Evolutionary conservation across 1,140 invertebrate genomes (phyloP).

Genomic region (Drosophila pseudoobscura): DNA sequence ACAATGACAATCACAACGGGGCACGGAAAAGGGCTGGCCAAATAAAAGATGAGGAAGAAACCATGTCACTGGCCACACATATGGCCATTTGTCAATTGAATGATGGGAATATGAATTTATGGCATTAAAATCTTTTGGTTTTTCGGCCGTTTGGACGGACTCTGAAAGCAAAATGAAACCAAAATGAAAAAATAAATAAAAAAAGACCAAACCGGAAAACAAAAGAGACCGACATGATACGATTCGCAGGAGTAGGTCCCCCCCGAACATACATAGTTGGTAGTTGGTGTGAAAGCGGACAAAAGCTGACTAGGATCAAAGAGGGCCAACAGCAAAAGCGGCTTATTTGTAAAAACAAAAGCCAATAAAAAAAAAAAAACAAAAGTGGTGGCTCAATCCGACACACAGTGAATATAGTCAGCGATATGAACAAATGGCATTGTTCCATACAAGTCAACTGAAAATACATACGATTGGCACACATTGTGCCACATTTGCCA

Average conservation of each 20-base stretch:
- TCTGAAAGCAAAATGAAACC: slow-evolving; percentile 32
- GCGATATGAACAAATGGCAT: slow-evolving; percentile 38
- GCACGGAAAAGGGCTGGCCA: background rate
- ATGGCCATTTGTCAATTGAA: slow-evolving; percentile 67
- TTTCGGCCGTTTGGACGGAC: slow-evolving; percentile 34
- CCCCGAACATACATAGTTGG: slow-evolving; percentile 1
- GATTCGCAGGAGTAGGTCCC: no score
- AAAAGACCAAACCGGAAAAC: slow-evolving; percentile 38
- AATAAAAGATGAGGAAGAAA: background rate
- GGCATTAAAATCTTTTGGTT: slow-evolving; percentile 66
- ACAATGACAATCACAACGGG: slow-evolving; percentile 9
- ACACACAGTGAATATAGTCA: slow-evolving; percentile 21
- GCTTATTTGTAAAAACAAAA: slow-evolving; percentile 48
- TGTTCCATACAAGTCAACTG: slow-evolving; percentile 62
- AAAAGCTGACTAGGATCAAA: slow-evolving; percentile 51
- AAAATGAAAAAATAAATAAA: slow-evolving; percentile 3
- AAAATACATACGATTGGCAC: slow-evolving; percentile 49
- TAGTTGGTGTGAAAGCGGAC: slow-evolving; percentile 45
- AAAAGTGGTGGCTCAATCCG: slow-evolving; percentile 1
- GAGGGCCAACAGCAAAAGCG: slow-evolving; percentile 30
- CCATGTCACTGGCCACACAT: slow-evolving; percentile 59
- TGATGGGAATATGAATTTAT: slow-evolving; percentile 71
- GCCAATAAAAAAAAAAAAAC: background rate
- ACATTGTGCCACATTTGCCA: slow-evolving; percentile 32
- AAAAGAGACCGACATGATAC: slow-evolving; percentile 13